Evolutionary conservation across 2,888 invertebrate species (phyloP).

Genomic region (Asteroscopus sphinx): DNA sequence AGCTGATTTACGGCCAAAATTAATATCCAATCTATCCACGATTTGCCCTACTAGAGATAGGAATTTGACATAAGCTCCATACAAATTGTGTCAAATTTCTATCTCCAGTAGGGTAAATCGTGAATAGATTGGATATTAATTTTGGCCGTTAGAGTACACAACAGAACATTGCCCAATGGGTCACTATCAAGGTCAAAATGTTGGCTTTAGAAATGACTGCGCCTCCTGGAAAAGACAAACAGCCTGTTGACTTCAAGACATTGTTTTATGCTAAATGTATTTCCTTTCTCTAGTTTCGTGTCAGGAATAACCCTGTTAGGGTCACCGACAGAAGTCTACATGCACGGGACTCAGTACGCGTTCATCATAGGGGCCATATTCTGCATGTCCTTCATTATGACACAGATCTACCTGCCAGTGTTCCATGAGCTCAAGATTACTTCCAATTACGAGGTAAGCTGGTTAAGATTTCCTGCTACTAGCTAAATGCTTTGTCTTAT

Average conservation of each 20-base stretch:
- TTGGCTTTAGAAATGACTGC: background rate
- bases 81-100: too few relatives aligned
- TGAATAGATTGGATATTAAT: too few relatives aligned
- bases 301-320: slow-evolving; percentile 95
- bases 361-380: slow-evolving; percentile 91
- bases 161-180: background rate
- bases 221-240: background rate
- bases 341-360: slow-evolving; percentile 94
- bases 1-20: too few relatives aligned
- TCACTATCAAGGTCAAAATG: slow-evolving; percentile 1
- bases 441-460: slow-evolving; percentile 93
- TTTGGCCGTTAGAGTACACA: too few relatives aligned
- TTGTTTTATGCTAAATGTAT: too few relatives aligned
- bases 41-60: too few relatives aligned
- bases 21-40: too few relatives aligned
- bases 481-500: too few relatives aligned
- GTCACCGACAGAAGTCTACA: slow-evolving; percentile 94
- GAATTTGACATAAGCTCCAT: too few relatives aligned
- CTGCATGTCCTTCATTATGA: slow-evolving; percentile 92
- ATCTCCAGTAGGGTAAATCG: too few relatives aligned
- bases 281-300: slow-evolving; percentile 89
- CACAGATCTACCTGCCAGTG: slow-evolving; percentile 92
- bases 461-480: background rate
- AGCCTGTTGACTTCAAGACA: too few relatives aligned
- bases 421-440: slow-evolving; percentile 93